Conservation (phyloP, 1,140 invertebrate species). For the Caenorhabditis inopinata region DNA sequence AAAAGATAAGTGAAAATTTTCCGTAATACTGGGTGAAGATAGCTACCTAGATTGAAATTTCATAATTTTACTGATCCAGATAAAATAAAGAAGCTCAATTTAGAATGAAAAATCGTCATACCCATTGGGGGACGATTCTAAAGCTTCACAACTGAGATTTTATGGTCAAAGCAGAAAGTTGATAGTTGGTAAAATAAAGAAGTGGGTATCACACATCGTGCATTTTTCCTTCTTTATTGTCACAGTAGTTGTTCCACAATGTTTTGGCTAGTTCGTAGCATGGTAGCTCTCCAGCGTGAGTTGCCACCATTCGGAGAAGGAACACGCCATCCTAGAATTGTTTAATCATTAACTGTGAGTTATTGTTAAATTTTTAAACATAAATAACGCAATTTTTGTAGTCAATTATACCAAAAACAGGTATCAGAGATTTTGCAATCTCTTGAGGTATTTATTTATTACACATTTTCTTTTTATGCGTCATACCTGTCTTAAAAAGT, state of each 20-base stretch:
- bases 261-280: constrained; percentile 65
- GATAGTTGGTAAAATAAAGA: too few species aligned
- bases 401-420: too few species aligned
- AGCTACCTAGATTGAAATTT: too few species aligned
- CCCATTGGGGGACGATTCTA: constrained; percentile 6
- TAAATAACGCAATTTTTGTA: too few species aligned
- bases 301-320: constrained; percentile 65
- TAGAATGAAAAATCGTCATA: too few species aligned
- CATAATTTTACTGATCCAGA: too few species aligned
- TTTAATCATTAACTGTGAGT: neutral
- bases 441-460: too few species aligned
- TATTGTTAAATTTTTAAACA: neutral
- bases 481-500: constrained; percentile 60
- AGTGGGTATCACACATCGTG: constrained; percentile 57
- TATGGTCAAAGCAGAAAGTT: neutral
- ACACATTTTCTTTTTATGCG: too few species aligned
- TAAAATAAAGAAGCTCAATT: too few species aligned
- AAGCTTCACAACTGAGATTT: neutral
- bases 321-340: constrained; percentile 61
- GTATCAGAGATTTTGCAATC: too few species aligned
- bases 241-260: constrained; percentile 64
- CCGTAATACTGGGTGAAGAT: neutral
- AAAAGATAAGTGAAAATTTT: constrained; percentile 18
- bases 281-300: constrained; percentile 64
- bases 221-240: constrained; percentile 66